Percentiles rank a stretch among this genome's conserved stretches.
Conservation (phyloP, 2,888 invertebrate species). For the Notodonta ziczac region DNA sequence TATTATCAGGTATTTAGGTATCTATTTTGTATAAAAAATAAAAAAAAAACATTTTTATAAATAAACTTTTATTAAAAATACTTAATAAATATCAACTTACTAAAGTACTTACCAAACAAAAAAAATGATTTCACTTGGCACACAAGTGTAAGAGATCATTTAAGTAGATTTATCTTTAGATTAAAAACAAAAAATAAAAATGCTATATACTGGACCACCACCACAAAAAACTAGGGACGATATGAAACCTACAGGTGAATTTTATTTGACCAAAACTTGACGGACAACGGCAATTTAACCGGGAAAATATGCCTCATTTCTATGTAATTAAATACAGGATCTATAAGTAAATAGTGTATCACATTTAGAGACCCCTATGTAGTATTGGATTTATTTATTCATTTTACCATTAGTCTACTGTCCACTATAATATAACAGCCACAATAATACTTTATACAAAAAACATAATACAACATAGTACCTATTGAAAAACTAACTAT, state of each 20-base stretch:
- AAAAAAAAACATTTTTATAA: slow-evolving; percentile 7
- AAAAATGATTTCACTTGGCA: neutral
- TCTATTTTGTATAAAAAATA: neutral
- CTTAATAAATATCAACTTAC: slow-evolving; percentile 1
- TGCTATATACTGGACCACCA: slow-evolving; percentile 3
- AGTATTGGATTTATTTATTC: neutral
- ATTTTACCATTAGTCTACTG: neutral
- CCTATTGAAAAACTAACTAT: neutral
- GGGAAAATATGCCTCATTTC: too few relatives aligned
- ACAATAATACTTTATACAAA: neutral
- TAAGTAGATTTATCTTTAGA: neutral
- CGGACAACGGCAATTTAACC: too few relatives aligned
- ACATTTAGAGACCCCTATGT: too few relatives aligned
- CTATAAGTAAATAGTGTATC: too few relatives aligned
- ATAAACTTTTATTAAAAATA: slow-evolving; percentile 14
- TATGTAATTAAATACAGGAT: too few relatives aligned
- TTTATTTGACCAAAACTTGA: too few relatives aligned
- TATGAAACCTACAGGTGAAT: too few relatives aligned
- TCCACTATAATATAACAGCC: slow-evolving; percentile 1
- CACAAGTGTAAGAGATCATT: slow-evolving; percentile 2
- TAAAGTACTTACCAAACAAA: neutral
- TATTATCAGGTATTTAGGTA: too few relatives aligned
- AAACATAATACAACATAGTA: neutral
- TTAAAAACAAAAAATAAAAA: neutral
- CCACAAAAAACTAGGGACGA: neutral